phyloP scores from a whole-genome alignment of 2,888 invertebrate species.

The Sinohyriopsis cumingii region DNA sequence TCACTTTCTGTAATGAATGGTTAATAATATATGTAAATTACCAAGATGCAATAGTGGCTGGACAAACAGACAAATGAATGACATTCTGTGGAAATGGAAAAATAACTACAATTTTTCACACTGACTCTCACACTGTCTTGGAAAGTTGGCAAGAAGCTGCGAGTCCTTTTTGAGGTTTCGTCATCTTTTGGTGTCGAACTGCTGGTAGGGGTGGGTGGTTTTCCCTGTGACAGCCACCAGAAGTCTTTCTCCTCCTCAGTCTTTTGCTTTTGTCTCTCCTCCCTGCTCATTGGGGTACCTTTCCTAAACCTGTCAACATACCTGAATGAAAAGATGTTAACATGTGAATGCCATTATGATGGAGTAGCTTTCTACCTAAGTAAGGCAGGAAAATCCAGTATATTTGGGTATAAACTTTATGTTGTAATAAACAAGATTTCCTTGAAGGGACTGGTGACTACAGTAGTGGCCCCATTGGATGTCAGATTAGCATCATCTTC shows the following conservation, averaged over 20 bases:
- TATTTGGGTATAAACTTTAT: too few relatives aligned
- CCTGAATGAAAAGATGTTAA: constrained; percentile 21
- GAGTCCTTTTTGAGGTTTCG: constrained; percentile 1
- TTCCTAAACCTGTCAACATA: constrained; percentile 65
- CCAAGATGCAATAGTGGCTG: too few relatives aligned
- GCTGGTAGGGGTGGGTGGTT: constrained; percentile 23
- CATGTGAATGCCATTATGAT: background rate
- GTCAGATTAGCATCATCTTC: too few relatives aligned
- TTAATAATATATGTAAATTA: too few relatives aligned
- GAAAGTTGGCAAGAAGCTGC: too few relatives aligned
- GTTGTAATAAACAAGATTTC: too few relatives aligned
- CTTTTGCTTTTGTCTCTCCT: constrained; percentile 46
- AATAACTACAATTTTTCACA: too few relatives aligned
- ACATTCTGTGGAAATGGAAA: constrained; percentile 13
- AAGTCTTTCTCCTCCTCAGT: constrained; percentile 46
- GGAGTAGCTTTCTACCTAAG: background rate
- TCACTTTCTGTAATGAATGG: too few relatives aligned
- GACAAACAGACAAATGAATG: too few relatives aligned
- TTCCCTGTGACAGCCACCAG: constrained; percentile 59
- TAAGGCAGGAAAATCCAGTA: background rate
- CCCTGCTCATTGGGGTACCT: constrained; percentile 60
- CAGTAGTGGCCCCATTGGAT: too few relatives aligned
- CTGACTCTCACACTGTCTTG: too few relatives aligned
- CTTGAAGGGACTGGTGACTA: too few relatives aligned
- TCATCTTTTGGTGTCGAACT: constrained; percentile 36